phyloP scores from a whole-genome alignment of 2,888 invertebrate genomes.

The Dicycla oo region DNA sequence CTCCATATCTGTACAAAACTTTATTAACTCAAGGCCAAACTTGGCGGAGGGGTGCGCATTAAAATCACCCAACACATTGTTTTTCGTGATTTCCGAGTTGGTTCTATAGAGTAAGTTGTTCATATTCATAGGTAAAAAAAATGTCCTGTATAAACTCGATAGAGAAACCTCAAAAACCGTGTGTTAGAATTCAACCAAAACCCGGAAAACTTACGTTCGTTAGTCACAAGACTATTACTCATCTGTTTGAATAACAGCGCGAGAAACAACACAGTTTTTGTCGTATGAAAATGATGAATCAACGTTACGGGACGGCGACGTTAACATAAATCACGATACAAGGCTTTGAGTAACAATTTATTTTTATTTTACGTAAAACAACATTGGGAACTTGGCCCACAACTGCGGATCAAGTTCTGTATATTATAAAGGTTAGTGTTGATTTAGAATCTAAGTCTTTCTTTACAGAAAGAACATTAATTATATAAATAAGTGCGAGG shows the following conservation, averaged over 20 bases:
- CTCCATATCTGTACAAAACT: too few relatives aligned
- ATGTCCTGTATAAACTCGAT: too few relatives aligned
- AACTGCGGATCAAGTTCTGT: constrained; percentile 5
- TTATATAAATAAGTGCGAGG: too few relatives aligned
- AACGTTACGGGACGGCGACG: constrained; percentile 53
- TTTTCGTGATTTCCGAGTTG: too few relatives aligned
- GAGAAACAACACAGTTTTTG: constrained; percentile 73
- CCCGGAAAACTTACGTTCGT: constrained; percentile 59
- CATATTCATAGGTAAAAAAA: too few relatives aligned
- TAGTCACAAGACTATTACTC: constrained; percentile 70
- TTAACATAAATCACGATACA: constrained; percentile 69
- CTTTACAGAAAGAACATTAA: not conserved
- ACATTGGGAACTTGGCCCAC: not conserved
- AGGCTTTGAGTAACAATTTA: constrained; percentile 66
- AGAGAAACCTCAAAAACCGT: not conserved
- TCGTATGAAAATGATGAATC: constrained; percentile 80
- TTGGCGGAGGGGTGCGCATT: too few relatives aligned
- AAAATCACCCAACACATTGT: too few relatives aligned
- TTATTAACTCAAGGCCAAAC: too few relatives aligned
- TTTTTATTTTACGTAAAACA: constrained; percentile 60
- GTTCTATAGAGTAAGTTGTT: too few relatives aligned
- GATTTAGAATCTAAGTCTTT: not conserved
- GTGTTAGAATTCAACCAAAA: constrained; percentile 4
- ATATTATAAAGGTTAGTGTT: not conserved
- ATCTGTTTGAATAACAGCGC: constrained; percentile 73